Conservation (phyloP, 2,888 invertebrate species). For the Drosophila helvetica region DNA sequence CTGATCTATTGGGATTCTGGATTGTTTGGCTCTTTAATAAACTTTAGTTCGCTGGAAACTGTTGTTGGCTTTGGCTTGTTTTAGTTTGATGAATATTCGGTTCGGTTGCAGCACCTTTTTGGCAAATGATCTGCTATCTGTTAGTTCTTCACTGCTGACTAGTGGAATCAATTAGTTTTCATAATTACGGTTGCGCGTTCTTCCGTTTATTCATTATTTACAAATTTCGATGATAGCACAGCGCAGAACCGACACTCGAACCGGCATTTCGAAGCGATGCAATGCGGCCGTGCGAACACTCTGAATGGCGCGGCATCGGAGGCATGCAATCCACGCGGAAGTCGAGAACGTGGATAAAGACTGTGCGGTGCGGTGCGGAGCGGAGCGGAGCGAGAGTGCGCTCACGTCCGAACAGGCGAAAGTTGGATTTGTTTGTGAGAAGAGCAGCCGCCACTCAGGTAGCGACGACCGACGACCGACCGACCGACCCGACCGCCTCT, state of each 20-base stretch:
- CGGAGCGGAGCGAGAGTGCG: constrained; percentile 20
- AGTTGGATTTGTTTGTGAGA: constrained; percentile 72
- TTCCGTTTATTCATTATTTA: constrained; percentile 11
- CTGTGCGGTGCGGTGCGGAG: too few species aligned
- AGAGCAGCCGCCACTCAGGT: constrained; percentile 60
- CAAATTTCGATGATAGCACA: constrained; percentile 23
- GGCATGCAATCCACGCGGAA: constrained; percentile 22
- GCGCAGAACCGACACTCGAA: constrained; percentile 56
- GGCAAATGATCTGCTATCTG: not conserved
- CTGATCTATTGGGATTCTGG: constrained; percentile 1
- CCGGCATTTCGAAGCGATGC: constrained; percentile 74
- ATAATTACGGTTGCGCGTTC: not conserved
- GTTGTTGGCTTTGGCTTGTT: constrained; percentile 14
- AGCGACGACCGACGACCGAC: constrained; percentile 26
- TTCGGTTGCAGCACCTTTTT: not conserved
- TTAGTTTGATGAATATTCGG: constrained; percentile 2
- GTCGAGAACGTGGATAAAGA: constrained; percentile 11
- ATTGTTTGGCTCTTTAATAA: not conserved
- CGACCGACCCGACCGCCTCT: constrained; percentile 7
- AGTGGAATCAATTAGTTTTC: not conserved
- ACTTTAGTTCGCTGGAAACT: not conserved
- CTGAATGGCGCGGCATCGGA: constrained; percentile 40
- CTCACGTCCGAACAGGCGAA: constrained; percentile 71
- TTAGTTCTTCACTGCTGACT: not conserved
- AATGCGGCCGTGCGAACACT: constrained; percentile 68